A percentile compares a stretch with the other conserved stretches of the same genome.
Conservation (phyloP, 2,797 vertebrate genomes). For the Argyrosomus regius region DNA sequence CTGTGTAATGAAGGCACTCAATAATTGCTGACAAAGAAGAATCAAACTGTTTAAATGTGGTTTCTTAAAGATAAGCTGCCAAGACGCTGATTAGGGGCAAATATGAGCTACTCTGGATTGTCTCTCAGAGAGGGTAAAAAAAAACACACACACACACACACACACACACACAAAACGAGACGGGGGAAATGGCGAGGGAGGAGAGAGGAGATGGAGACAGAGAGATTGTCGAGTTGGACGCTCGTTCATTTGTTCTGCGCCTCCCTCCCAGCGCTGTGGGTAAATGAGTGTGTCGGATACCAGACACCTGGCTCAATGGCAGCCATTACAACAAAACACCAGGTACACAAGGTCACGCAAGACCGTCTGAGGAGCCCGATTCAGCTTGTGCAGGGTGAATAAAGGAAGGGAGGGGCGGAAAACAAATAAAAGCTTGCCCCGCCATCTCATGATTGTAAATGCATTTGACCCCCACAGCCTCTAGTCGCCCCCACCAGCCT, state of each 20-base stretch:
- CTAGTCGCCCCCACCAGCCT: conserved; percentile 78
- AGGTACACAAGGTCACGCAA: conserved; percentile 38
- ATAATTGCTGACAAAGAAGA: conserved; percentile 46
- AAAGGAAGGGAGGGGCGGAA: conserved; percentile 41
- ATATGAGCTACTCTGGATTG: conserved; percentile 32
- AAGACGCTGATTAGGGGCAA: conserved; percentile 40
- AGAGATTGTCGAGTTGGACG: conserved; percentile 25
- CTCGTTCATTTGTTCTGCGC: conserved; percentile 13
- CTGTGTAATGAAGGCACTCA: conserved; percentile 45
- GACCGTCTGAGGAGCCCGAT: conserved; percentile 8
- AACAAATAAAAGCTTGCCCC: conserved; percentile 79
- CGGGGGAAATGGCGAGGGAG: neutral
- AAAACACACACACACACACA: too few species aligned
- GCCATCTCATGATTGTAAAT: conserved; percentile 86
- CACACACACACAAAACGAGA: neutral
- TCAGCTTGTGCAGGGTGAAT: conserved; percentile 62
- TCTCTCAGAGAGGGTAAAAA: conserved; percentile 1
- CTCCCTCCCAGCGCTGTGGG: neutral
- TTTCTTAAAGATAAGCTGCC: conserved; percentile 49
- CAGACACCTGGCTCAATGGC: conserved; percentile 46
- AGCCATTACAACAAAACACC: conserved; percentile 37
- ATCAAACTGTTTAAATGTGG: conserved; percentile 32
- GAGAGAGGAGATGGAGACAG: conserved; percentile 20
- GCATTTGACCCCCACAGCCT: conserved; percentile 83
- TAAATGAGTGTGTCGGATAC: conserved; percentile 12